A percentile compares a stretch with the other conserved stretches of the same genome.
Conservation (phyloP, 2,113 vertebrate genomes). For the Gymnocephalus cernua region DNA sequence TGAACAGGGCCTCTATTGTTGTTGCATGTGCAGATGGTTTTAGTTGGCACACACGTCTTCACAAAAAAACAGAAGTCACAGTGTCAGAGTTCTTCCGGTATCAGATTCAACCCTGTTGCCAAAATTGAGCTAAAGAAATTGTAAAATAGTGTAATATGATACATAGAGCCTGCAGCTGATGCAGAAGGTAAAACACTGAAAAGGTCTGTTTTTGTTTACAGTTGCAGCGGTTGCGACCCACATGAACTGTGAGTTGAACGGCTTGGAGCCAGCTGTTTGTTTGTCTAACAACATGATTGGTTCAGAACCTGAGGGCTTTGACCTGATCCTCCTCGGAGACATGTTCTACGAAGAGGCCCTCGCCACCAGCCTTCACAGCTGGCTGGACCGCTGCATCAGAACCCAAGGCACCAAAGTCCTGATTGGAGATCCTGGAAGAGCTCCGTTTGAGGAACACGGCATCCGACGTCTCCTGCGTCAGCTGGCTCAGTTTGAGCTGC, state of each 20-base stretch:
- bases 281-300: slow-evolving; percentile 88
- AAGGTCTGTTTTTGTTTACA: slow-evolving; percentile 64
- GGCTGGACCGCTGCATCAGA: slow-evolving; percentile 86
- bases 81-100: too few relatives aligned
- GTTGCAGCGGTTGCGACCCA: slow-evolving; percentile 90
- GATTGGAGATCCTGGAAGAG: slow-evolving; percentile 94
- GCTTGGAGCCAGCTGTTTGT: slow-evolving; percentile 84
- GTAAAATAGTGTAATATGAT: not conserved
- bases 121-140: not conserved
- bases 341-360: slow-evolving; percentile 95
- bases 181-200: not conserved
- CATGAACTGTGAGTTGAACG: slow-evolving; percentile 92
- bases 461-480: slow-evolving; percentile 83
- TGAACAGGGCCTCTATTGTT: too few relatives aligned
- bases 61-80: too few relatives aligned
- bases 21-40: too few relatives aligned
- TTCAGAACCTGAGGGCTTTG: slow-evolving; percentile 84
- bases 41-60: too few relatives aligned
- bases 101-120: too few relatives aligned
- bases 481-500: slow-evolving; percentile 88
- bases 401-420: slow-evolving; percentile 85
- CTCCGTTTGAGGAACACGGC: slow-evolving; percentile 87
- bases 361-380: slow-evolving; percentile 88
- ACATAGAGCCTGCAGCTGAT: not conserved
- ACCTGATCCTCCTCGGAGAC: slow-evolving; percentile 94